Conservation (phyloP, 92 coral and sea anemone species). For the Siderastrea radians region DNA sequence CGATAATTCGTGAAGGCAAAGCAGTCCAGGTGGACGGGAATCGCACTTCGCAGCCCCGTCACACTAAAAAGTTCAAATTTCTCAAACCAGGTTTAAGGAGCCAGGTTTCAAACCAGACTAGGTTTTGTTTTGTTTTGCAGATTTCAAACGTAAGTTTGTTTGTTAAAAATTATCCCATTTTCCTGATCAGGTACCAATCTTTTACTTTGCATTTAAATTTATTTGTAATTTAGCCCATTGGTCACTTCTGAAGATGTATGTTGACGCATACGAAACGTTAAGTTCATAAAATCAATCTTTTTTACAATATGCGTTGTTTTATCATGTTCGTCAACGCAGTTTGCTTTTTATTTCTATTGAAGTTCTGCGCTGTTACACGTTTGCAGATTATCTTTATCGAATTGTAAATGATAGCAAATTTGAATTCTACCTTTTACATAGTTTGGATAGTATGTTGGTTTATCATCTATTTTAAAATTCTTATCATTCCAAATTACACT, state of each 20-base stretch:
- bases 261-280: too few species aligned
- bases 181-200: too few species aligned
- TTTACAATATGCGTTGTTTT: too few species aligned
- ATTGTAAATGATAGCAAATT: neutral
- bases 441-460: neutral
- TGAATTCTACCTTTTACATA: neutral
- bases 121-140: too few species aligned
- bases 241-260: too few species aligned
- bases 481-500: constrained; percentile 14
- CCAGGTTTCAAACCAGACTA: too few species aligned
- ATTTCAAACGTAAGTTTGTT: too few species aligned
- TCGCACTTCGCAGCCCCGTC: neutral
- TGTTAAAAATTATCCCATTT: too few species aligned
- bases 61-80: neutral
- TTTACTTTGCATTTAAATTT: too few species aligned
- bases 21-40: neutral
- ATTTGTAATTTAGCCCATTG: too few species aligned
- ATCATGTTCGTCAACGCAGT: too few species aligned
- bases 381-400: neutral
- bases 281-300: too few species aligned
- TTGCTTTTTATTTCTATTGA: neutral
- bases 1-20: neutral
- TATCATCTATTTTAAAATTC: neutral
- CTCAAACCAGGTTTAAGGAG: neutral
- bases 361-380: neutral